phyloP scores from a whole-genome alignment of 2,888 invertebrate species.

The Scaptomyza caliginosa region DNA sequence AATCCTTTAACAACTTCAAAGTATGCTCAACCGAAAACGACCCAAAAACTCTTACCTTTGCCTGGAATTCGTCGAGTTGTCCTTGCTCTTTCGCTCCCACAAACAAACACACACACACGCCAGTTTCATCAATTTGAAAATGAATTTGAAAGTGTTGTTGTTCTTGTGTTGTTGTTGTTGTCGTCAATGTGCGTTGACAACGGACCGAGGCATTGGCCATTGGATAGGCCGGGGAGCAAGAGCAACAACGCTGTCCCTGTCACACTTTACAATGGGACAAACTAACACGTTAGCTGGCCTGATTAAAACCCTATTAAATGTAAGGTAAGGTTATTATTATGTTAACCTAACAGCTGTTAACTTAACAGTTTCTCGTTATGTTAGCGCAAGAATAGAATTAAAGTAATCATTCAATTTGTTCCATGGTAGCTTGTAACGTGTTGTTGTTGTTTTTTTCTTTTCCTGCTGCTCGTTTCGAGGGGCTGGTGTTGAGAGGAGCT shows the following conservation, averaged over 20 bases:
- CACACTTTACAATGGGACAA: background rate
- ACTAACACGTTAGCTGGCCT: background rate
- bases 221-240: too few relatives aligned
- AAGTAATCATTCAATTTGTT: background rate
- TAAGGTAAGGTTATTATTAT: too few relatives aligned
- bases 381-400: background rate
- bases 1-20: slow-evolving; percentile 72
- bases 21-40: slow-evolving; percentile 30
- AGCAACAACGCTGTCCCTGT: slow-evolving; percentile 1
- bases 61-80: slow-evolving; percentile 25
- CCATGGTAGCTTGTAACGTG: background rate
- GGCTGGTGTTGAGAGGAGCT: background rate
- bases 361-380: background rate
- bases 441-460: background rate
- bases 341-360: too few relatives aligned
- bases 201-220: slow-evolving; percentile 40
- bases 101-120: slow-evolving; percentile 18
- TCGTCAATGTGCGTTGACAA: slow-evolving; percentile 51
- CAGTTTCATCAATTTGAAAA: slow-evolving; percentile 76
- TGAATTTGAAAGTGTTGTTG: slow-evolving; percentile 75
- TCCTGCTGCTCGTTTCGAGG: background rate
- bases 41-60: background rate
- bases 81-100: slow-evolving; percentile 11
- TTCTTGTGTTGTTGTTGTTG: slow-evolving; percentile 36
- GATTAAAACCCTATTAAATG: too few relatives aligned